These are phyloP conservation scores for Amiota communis DNA, from an alignment of 2,888 invertebrate species.

Conservation along the genomic window DNA sequence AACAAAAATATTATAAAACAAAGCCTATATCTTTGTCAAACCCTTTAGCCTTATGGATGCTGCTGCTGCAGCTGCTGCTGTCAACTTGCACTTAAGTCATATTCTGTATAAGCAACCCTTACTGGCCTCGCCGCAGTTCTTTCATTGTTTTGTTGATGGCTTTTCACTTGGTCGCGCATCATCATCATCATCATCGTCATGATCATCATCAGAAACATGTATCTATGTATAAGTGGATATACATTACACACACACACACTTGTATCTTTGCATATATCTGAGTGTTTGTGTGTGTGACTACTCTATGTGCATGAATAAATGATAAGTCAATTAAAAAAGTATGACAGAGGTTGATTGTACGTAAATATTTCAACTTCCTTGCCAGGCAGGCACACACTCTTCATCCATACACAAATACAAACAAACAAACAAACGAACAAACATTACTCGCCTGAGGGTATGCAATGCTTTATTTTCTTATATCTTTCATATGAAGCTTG, in stretches of 20 bases:
- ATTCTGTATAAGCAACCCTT: too few relatives aligned
- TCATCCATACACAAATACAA: not conserved
- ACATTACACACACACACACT: conserved; percentile 12
- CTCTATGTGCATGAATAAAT: conserved; percentile 62
- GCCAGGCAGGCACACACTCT: conserved; percentile 10
- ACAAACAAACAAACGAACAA: not conserved
- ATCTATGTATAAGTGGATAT: not conserved
- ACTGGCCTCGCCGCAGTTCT: too few relatives aligned
- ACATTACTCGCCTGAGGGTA: not conserved
- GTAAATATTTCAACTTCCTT: conserved; percentile 60
- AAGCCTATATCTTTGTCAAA: not conserved
- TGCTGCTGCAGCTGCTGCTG: conserved; percentile 34
- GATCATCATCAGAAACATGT: too few relatives aligned
- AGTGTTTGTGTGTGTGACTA: conserved; percentile 32
- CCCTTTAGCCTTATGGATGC: conserved; percentile 56
- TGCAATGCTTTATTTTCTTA: not conserved
- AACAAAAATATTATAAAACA: too few relatives aligned
- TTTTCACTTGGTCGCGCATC: too few relatives aligned
- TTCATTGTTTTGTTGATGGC: too few relatives aligned
- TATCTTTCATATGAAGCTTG: conserved; percentile 1
- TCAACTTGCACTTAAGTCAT: too few relatives aligned
- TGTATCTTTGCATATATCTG: conserved; percentile 18
- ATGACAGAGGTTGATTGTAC: conserved; percentile 60
- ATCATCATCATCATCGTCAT: too few relatives aligned
- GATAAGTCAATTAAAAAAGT: conserved; percentile 70